These are phyloP conservation scores for Cercocebus atys DNA, from an alignment of 2,113 vertebrate species.

Conservation along the genomic window DNA sequence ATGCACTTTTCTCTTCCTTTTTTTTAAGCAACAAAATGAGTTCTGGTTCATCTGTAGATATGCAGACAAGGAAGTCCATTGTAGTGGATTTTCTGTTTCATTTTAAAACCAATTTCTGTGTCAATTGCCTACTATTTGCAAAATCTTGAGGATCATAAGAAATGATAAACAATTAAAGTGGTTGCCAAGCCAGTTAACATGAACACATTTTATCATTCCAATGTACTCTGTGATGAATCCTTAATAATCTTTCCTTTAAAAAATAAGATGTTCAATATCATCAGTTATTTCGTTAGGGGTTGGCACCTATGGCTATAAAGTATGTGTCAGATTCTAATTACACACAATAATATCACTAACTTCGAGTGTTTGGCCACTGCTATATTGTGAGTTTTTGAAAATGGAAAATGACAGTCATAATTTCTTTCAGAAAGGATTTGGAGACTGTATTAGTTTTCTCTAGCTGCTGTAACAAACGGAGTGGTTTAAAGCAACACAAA, in stretches of 20 bases:
- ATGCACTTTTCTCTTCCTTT: accelerated
- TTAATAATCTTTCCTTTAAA: not conserved
- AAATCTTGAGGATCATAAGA: not conserved
- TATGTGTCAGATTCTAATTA: not conserved
- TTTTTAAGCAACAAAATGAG: not conserved
- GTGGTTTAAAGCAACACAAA: not conserved
- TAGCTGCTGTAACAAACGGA: not conserved
- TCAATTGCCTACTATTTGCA: not conserved
- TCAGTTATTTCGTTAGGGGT: not conserved
- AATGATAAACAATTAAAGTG: not conserved
- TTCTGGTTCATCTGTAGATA: not conserved
- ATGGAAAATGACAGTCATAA: too few species aligned
- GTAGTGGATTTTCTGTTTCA: not conserved
- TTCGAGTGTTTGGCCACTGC: not conserved
- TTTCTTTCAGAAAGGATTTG: not conserved
- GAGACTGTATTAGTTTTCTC: not conserved
- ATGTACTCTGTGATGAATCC: not conserved
- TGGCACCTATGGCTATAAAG: not conserved
- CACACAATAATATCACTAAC: not conserved
- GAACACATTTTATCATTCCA: not conserved
- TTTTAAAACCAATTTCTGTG: not conserved
- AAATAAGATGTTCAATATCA: not conserved
- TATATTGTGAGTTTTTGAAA: not conserved
- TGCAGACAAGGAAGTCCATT: not conserved
- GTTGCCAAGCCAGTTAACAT: not conserved